These are phyloP conservation scores for Meriones psammophilus DNA, from an alignment of 2,797 vertebrate species.

Conservation along the genomic window DNA sequence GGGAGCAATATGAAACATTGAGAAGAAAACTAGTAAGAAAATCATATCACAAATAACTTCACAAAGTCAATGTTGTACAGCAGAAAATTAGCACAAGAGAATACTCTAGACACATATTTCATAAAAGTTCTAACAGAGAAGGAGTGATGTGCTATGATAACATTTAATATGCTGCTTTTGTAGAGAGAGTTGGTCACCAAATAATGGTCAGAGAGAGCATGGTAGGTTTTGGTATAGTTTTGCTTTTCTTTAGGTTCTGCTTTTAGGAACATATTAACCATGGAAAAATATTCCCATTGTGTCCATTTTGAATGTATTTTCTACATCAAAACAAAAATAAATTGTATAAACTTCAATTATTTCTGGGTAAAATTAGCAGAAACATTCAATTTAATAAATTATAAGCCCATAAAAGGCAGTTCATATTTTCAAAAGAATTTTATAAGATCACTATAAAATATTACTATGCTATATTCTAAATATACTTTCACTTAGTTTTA, in stretches of 20 bases:
- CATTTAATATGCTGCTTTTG: neutral
- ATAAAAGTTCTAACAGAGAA: neutral
- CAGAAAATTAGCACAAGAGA: neutral
- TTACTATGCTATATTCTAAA: neutral
- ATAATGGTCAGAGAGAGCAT: neutral
- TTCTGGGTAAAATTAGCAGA: neutral
- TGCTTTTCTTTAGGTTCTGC: conserved; percentile 1
- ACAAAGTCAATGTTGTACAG: neutral
- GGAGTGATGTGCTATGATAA: neutral
- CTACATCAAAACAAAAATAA: neutral
- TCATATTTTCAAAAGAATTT: neutral
- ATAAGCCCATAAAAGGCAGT: neutral
- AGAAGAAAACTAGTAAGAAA: neutral
- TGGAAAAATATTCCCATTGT: neutral
- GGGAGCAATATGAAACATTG: neutral
- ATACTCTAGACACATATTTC: neutral
- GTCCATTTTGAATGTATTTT: neutral
- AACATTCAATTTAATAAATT: neutral
- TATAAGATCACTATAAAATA: neutral
- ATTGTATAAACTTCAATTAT: neutral
- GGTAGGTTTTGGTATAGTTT: neutral
- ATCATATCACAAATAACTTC: neutral
- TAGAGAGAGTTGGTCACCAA: neutral
- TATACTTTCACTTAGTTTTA: neutral
- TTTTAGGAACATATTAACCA: neutral